Percentiles rank a stretch among this genome's conserved stretches.
phyloP scores from a whole-genome alignment of 2,797 vertebrate species.

The Ctenopoma kingsleyae region DNA sequence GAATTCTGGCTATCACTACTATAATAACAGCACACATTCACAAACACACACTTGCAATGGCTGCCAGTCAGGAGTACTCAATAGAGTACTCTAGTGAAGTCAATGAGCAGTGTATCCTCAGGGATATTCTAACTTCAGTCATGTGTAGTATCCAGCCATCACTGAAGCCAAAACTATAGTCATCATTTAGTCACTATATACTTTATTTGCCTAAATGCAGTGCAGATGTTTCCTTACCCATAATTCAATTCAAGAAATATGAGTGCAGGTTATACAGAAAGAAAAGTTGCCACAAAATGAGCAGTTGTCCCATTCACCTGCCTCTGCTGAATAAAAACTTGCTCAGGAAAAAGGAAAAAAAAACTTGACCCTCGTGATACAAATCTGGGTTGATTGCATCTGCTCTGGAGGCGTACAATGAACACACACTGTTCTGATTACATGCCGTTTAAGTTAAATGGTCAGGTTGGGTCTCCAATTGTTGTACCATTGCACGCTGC shows the following conservation, averaged over 20 bases:
- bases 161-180: constrained; percentile 29
- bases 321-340: constrained; percentile 43
- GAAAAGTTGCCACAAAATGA: constrained; percentile 35
- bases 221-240: constrained; percentile 48
- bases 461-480: constrained; percentile 59
- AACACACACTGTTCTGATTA: constrained; percentile 79
- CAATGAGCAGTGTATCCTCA: neutral
- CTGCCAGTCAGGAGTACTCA: constrained; percentile 16
- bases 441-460: constrained; percentile 67
- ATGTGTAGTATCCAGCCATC: constrained; percentile 28
- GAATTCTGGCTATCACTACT: neutral
- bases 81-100: constrained; percentile 13
- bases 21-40: neutral
- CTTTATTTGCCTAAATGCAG: constrained; percentile 26
- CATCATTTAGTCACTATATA: constrained; percentile 8
- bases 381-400: constrained; percentile 73
- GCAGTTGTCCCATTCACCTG: constrained; percentile 27
- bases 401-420: constrained; percentile 61
- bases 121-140: constrained; percentile 13
- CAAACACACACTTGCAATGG: neutral
- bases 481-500: constrained; percentile 64
- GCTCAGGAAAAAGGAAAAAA: neutral
- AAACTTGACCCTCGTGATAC: constrained; percentile 45
- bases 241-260: constrained; percentile 25
- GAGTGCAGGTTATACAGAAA: constrained; percentile 29